Evolutionary conservation across 2,888 invertebrate species (phyloP), one percentile per base, ranked within the genome.

Genomic region (Caenorhabditis zanzibari): DNA sequence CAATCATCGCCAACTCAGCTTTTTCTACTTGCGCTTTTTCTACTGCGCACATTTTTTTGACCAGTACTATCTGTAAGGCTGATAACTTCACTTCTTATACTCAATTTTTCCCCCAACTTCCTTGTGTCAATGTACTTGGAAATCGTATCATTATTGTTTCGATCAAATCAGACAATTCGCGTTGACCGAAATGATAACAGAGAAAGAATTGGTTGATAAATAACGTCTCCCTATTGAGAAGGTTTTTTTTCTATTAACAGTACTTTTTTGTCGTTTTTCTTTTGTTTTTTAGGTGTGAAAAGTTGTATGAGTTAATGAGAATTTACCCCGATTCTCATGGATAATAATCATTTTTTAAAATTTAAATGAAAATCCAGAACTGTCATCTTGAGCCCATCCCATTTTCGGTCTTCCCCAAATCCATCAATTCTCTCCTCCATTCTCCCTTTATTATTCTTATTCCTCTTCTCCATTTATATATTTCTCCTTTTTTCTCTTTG

Each of bases 401-500:
- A 35, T 61, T 22, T 49, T 68, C 59, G 6, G 16, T 44, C 41
- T 44, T 63, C 44, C 16, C n/a, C 5, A 26, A 24, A 28, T 52
- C 59, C 16, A 12, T 54, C 24, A 22, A 49, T 41, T 26, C 41
- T 26, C 49, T 47, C 49, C 38, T 28, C 56, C 24, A 35, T 38
- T 24, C 32, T 54, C 38, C 10, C 38, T 38, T 12, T 38, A 38
- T 38, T 22, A 35, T 41, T 56, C 59, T 56, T 41, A n/a, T 61
- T 14, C 47, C 22, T 38, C 63, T 41, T 22, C 66, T 47, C 47
- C 10, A n/a, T n/a, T n/a, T n/a, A n/a, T n/a, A n/a, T n/a, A n/a
- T n/a, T n/a, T n/a, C n/a, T 6, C 19, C 26, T 5, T 47, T 54
- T 26, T 64, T 66, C 47, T 56, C 58, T 64, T 71, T 64, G 79